Evolutionary conservation across 37 sponge, comb jelly and placozoan species (phyloP).

Genomic region (Geodia barretti): DNA sequence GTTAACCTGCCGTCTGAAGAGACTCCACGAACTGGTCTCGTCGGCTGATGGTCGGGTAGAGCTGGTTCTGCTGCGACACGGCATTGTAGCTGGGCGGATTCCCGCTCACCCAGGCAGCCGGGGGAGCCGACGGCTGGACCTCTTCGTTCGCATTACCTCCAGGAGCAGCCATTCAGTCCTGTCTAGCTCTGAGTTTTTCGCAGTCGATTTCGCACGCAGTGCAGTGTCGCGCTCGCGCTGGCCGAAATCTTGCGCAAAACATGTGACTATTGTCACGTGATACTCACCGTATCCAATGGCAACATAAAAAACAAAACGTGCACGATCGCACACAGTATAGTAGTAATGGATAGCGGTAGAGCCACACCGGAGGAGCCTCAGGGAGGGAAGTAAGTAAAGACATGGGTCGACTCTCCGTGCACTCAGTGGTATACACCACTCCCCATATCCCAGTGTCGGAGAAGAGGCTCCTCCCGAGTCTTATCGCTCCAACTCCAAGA

Average conservation of each 20-base stretch:
- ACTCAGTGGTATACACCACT: background rate
- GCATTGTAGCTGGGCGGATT: constrained; percentile 32
- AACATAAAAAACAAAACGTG: no score
- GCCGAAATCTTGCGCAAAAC: no score
- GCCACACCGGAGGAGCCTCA: background rate
- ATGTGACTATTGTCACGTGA: no score
- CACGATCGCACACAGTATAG: no score
- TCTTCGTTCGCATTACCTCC: background rate
- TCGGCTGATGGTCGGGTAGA: background rate
- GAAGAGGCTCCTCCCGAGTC: constrained; percentile 40
- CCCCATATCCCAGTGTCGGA: background rate
- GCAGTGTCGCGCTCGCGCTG: no score
- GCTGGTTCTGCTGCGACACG: background rate
- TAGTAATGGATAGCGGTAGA: no score
- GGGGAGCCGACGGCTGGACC: constrained; percentile 10
- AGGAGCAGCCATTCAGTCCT: no score
- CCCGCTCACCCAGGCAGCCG: background rate
- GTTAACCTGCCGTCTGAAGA: constrained; percentile 16
- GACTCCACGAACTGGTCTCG: background rate
- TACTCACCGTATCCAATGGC: no score
- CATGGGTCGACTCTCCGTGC: no score
- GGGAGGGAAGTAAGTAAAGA: background rate
- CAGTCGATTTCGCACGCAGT: no score
- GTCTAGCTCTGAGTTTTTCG: no score
- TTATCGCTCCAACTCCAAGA: constrained; percentile 76